Conservation (phyloP, 2,888 invertebrate species). For the Psylliodes chrysocephalus region DNA sequence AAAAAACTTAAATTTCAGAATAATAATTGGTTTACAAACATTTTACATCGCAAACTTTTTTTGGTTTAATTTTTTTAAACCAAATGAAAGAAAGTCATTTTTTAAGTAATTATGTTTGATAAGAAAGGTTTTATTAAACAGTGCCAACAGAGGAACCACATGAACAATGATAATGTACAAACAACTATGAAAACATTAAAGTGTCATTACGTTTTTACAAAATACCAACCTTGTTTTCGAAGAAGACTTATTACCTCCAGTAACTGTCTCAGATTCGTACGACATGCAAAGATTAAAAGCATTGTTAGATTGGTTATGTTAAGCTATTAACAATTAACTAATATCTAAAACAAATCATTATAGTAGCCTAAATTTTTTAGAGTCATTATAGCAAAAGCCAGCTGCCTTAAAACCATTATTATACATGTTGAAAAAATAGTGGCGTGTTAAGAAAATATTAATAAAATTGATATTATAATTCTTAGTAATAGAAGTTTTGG, state of each 20-base stretch:
- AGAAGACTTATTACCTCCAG: slow-evolving; percentile 72
- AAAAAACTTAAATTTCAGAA: no score
- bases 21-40: no score
- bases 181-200: neutral
- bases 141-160: neutral
- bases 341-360: slow-evolving; percentile 30
- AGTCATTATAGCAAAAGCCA: neutral
- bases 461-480: no score
- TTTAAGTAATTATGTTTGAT: no score
- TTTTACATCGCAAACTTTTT: no score
- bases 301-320: slow-evolving; percentile 54
- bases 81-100: no score
- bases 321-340: slow-evolving; percentile 19
- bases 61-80: no score
- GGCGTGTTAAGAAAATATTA: no score
- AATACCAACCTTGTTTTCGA: slow-evolving; percentile 63
- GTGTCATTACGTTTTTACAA: neutral
- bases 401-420: neutral
- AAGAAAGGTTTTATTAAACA: no score
- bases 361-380: neutral
- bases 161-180: neutral
- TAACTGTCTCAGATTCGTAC: slow-evolving; percentile 76
- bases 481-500: no score
- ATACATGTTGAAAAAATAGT: no score
- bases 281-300: slow-evolving; percentile 72